These are phyloP conservation scores for Andrena chrysosceles DNA, from an alignment of 2,888 invertebrate species.

Conservation along the genomic window DNA sequence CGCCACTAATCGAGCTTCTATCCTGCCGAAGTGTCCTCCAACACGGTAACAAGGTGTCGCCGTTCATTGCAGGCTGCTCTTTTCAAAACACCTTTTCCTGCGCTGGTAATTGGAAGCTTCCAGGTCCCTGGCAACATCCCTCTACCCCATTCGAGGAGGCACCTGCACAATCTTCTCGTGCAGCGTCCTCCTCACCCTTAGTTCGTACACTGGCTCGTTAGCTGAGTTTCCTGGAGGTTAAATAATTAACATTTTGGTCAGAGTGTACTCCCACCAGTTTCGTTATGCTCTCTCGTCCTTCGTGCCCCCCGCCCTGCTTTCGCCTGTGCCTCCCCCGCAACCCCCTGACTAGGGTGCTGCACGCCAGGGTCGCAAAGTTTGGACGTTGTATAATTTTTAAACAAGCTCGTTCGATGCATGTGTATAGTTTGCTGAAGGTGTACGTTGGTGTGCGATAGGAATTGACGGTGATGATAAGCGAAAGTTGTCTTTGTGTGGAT, in stretches of 20 bases:
- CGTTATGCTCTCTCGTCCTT: constrained; percentile 51
- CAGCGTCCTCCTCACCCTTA: constrained; percentile 24
- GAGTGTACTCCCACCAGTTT: constrained; percentile 73
- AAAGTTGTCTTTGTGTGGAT: background rate
- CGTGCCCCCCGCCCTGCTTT: constrained; percentile 37
- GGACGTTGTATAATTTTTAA: constrained; percentile 9
- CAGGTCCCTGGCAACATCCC: constrained; percentile 34
- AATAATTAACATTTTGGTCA: constrained; percentile 83
- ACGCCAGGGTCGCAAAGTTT: constrained; percentile 31
- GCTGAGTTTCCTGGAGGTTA: constrained; percentile 79
- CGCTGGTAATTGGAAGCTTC: constrained; percentile 64
- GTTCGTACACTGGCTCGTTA: constrained; percentile 77
- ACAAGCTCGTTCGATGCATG: background rate
- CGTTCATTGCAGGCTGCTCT: constrained; percentile 53
- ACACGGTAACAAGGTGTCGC: constrained; percentile 55
- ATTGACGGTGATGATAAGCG: background rate
- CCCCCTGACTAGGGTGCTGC: constrained; percentile 37
- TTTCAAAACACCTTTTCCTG: constrained; percentile 57
- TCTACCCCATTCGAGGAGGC: constrained; percentile 23
- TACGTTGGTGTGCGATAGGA: background rate
- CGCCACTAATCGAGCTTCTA: constrained; percentile 32
- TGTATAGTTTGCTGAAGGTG: background rate
- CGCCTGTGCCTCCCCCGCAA: constrained; percentile 9
- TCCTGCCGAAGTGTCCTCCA: constrained; percentile 28
- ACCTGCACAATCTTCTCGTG: constrained; percentile 46